A percentile compares a stretch with the other conserved stretches of the same genome.
phyloP scores from a whole-genome alignment of 1,140 invertebrate genomes.

The Meloidogyne exigua region DNA sequence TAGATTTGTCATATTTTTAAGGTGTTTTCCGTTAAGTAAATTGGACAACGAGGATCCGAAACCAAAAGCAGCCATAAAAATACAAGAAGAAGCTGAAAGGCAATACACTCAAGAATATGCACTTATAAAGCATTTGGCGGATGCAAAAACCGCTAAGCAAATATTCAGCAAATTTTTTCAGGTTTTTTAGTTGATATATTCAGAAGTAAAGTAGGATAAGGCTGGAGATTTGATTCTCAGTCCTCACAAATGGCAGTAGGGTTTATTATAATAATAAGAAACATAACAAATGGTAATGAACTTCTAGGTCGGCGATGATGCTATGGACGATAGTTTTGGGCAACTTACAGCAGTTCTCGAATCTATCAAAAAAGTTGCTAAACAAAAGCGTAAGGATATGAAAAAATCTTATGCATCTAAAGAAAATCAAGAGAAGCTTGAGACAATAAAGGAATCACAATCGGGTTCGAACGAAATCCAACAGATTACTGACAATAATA shows the following conservation, averaged over 20 bases:
- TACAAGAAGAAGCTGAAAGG: conserved; percentile 25
- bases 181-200: background rate
- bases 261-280: no score
- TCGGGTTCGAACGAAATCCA: background rate
- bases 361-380: conserved; percentile 15
- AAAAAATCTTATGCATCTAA: conserved; percentile 5
- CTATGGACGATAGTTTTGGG: conserved; percentile 13
- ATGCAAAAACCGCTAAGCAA: conserved; percentile 11
- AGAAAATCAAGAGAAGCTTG: background rate
- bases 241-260: no score
- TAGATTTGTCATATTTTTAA: conserved; percentile 38
- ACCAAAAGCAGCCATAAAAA: conserved; percentile 34
- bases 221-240: no score
- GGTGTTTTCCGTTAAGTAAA: conserved; percentile 33
- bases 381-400: background rate
- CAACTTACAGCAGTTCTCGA: conserved; percentile 20
- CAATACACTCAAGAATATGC: conserved; percentile 25
- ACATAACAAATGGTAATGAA: no score
- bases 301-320: background rate
- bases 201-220: no score
- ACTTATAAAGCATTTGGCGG: conserved; percentile 1
- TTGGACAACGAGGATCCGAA: conserved; percentile 30
- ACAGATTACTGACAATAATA: background rate
- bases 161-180: conserved; percentile 29
- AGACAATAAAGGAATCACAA: background rate